Evolutionary conservation across 2,113 vertebrate genomes (phyloP).

Genomic region (Notarius quadriscutis): DNA sequence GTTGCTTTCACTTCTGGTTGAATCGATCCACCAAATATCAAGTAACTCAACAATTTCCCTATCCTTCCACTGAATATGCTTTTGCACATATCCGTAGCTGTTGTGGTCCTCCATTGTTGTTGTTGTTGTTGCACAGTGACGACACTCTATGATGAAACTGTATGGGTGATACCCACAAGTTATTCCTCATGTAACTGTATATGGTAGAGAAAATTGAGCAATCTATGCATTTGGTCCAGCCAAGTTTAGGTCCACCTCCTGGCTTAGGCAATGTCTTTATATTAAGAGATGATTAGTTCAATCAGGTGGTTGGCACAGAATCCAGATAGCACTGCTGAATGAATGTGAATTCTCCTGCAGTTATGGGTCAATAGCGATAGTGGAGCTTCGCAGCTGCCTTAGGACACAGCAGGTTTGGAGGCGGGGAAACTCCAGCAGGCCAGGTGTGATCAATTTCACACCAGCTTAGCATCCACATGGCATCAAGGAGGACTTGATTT

Average conservation of each 20-base stretch:
- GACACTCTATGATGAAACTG: not conserved
- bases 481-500: slow-evolving; percentile 38
- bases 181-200: not conserved
- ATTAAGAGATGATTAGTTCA: slow-evolving; percentile 35
- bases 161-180: not conserved
- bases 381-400: slow-evolving; percentile 25
- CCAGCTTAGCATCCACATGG: slow-evolving; percentile 24
- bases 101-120: not conserved
- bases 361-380: slow-evolving; percentile 26
- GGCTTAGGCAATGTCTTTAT: slow-evolving; percentile 7
- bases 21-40: not conserved
- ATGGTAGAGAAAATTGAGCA: not conserved
- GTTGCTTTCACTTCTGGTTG: not conserved
- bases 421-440: slow-evolving; percentile 9
- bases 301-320: slow-evolving; percentile 32
- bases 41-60: not conserved
- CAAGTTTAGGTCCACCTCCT: not conserved
- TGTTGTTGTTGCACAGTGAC: not conserved
- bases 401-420: not conserved
- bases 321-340: slow-evolving; percentile 6
- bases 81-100: not conserved
- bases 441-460: slow-evolving; percentile 47
- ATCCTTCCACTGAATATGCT: not conserved
- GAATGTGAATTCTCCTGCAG: slow-evolving; percentile 18
- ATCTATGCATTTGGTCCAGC: slow-evolving; percentile 22